These are phyloP conservation scores for Petrophora chlorosata DNA, from an alignment of 2,888 invertebrate genomes.

Conservation along the genomic window DNA sequence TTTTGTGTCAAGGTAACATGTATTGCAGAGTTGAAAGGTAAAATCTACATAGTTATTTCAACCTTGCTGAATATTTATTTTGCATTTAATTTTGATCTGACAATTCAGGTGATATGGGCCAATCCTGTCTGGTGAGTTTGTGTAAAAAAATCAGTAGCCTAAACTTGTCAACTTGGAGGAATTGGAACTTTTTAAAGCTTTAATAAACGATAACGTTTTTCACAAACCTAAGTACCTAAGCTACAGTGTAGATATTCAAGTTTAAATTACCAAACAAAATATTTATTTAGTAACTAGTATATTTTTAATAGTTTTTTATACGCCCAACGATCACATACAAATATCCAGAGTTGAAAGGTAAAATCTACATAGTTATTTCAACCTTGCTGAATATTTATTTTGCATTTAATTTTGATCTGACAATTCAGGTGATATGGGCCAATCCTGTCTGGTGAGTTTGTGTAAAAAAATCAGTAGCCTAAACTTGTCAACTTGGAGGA, in stretches of 20 bases:
- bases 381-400: constrained; percentile 68
- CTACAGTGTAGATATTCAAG: too few relatives aligned
- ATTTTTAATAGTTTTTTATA: too few relatives aligned
- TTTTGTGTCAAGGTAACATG: constrained; percentile 68
- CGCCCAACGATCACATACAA: too few relatives aligned
- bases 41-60: constrained; percentile 67
- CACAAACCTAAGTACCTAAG: too few relatives aligned
- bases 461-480: not conserved
- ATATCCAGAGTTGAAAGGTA: constrained; percentile 76
- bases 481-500: too few relatives aligned
- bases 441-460: not conserved
- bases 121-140: not conserved
- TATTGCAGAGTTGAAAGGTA: constrained; percentile 75
- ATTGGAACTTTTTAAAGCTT: too few relatives aligned
- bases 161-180: too few relatives aligned
- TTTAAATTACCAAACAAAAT: too few relatives aligned
- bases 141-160: not conserved
- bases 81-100: constrained; percentile 56
- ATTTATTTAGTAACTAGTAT: too few relatives aligned
- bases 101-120: constrained; percentile 37
- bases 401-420: constrained; percentile 56
- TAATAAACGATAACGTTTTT: too few relatives aligned
- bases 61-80: constrained; percentile 68
- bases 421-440: constrained; percentile 37
- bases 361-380: constrained; percentile 67